Base-by-base conservation (phyloP, 2,888 invertebrate species). In the Philaethria dido region DNA sequence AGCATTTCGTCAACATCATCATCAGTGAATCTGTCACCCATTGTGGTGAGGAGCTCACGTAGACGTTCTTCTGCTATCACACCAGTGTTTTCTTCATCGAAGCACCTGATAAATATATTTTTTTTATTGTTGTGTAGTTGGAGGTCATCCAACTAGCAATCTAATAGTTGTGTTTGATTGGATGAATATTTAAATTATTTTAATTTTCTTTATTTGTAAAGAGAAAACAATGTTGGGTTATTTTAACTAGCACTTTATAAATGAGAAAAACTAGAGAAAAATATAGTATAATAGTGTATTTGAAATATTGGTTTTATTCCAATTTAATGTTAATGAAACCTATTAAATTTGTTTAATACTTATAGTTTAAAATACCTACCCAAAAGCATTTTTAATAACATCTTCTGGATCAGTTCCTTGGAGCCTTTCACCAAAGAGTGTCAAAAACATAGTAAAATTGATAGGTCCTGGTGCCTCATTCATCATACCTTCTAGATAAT, bases 1-100 rank as follows among this genome's bases (percentile, higher is more conserved):
- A 98, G 97, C 98, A 99, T 99, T 88, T 99, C 99, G 86, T 99
- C 99, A 0, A 99, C 99, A 88, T 99, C 99, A 81, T 99, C 99
- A 80, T 99, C 99, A n/a, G 97, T 95, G 86, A 97, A 97, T 52
- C 99, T 94, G 89, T 99, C 99, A 3, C 99, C 99, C 99, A 99
- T 99, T 0, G 99, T 97, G 3, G 98, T 99, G 18, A 99, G 93
- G 57, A 99, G 93, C 86, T 99, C 99, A 42, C 99, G 94, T 47
- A 99, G 94, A 69, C 98, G 95, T 78, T 99, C 99, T 85, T 99
- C 99, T 77, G 96, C 96, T 72, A 99, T 96, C 65, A 96, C 95
- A 0, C 99, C 99, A 74, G 93, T 95, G 84, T 99, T 99, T 78
- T 99, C 99, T 86, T 99, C 99, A 85, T 99, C 99, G 86, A 99